A percentile compares a stretch with the other conserved stretches of the same genome.
Evolutionary conservation across 2,113 vertebrate species (phyloP).

Genomic region (Cinclus cinclus): DNA sequence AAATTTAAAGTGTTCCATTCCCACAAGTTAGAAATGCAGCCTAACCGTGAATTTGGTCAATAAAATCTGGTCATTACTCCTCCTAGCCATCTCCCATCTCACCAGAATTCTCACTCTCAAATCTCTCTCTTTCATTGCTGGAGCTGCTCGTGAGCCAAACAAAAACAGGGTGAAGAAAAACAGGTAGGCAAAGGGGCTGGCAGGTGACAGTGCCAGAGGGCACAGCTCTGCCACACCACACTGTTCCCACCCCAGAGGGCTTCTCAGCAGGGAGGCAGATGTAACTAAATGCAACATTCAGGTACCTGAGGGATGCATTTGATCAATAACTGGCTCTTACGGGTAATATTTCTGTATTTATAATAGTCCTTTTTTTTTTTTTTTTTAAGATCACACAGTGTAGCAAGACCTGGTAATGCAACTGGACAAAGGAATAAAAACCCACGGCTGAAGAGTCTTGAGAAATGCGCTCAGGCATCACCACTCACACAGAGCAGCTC

Average conservation of each 20-base stretch:
- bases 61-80: not conserved
- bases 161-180: not conserved
- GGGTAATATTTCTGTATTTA: not conserved
- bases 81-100: not conserved
- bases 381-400: not conserved
- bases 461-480: not conserved
- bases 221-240: not conserved
- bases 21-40: not conserved
- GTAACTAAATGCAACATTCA: not conserved
- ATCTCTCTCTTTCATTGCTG: not conserved
- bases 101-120: not conserved
- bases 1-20: not conserved
- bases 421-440: not conserved
- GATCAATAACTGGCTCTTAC: not conserved
- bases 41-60: not conserved
- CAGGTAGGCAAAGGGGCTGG: rapidly evolving
- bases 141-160: not conserved
- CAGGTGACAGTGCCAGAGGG: not conserved
- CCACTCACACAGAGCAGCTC: not conserved
- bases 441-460: rapidly evolving
- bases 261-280: not conserved
- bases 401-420: not conserved
- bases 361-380: not conserved
- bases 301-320: not conserved
- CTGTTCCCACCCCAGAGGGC: not conserved